Conservation (phyloP, 2,888 invertebrate genomes). For the Tuberolachnus salignus region DNA sequence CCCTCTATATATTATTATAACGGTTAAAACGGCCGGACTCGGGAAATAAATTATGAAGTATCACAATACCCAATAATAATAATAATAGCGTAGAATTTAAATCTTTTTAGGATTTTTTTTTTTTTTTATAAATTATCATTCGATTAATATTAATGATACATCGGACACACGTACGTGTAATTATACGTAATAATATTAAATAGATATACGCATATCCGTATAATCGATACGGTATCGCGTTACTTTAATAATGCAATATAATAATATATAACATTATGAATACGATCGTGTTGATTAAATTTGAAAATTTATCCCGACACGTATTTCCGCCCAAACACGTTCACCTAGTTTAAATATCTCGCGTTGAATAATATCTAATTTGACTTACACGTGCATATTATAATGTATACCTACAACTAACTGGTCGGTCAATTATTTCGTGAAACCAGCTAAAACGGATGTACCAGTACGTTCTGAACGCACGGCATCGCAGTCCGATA, state of each 20-base stretch:
- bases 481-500: background rate
- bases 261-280: too few relatives aligned
- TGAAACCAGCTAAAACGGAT: conserved; percentile 10
- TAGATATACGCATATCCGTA: background rate
- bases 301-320: conserved; percentile 19
- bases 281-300: background rate
- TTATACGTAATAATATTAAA: background rate
- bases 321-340: conserved; percentile 27
- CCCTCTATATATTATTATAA: too few relatives aligned
- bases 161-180: background rate
- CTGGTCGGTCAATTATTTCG: conserved; percentile 26
- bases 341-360: conserved; percentile 16
- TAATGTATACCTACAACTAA: conserved; percentile 8
- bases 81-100: too few relatives aligned
- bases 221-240: background rate
- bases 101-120: too few relatives aligned
- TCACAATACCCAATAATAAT: too few relatives aligned
- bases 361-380: conserved; percentile 2
- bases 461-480: background rate
- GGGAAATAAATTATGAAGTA: too few relatives aligned
- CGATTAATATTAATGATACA: background rate
- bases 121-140: too few relatives aligned
- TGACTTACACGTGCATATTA: too few relatives aligned
- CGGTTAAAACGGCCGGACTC: too few relatives aligned
- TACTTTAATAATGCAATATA: too few relatives aligned